These are phyloP conservation scores for Oscheius sp. DNA, from an alignment of 1,140 invertebrate species.

Conservation along the genomic window DNA sequence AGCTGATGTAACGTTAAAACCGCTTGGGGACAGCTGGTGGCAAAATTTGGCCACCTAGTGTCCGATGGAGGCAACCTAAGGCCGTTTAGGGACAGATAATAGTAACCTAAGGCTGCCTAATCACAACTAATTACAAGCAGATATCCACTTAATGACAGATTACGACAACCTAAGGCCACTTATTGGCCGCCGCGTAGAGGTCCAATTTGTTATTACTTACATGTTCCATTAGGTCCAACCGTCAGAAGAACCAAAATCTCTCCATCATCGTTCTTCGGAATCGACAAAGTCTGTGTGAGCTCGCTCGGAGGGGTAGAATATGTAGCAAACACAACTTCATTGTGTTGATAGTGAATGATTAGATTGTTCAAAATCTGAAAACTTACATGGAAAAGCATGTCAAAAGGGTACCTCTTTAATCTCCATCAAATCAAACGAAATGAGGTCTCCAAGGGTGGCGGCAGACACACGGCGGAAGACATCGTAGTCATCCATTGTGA, in stretches of 20 bases:
- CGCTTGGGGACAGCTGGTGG: no score
- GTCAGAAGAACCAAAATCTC: not conserved
- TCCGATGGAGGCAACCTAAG: no score
- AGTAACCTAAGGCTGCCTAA: no score
- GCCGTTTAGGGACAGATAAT: no score
- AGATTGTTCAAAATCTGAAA: not conserved
- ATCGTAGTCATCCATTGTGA: not conserved
- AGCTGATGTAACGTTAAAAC: no score
- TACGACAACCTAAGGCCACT: no score
- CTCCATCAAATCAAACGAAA: not conserved
- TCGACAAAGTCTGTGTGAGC: not conserved
- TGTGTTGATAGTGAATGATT: not conserved
- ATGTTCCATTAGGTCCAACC: not conserved
- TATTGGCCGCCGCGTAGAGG: no score
- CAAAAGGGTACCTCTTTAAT: not conserved
- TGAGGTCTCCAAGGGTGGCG: not conserved
- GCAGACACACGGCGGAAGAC: not conserved
- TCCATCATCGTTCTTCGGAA: not conserved
- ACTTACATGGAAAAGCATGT: not conserved
- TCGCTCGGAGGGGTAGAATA: no score
- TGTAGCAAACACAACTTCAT: not conserved
- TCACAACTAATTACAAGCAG: no score
- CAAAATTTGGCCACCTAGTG: no score
- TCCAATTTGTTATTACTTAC: no score
- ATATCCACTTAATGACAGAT: no score